Conservation (phyloP, 2,888 invertebrate genomes). For the Temnothorax unifasciatus region DNA sequence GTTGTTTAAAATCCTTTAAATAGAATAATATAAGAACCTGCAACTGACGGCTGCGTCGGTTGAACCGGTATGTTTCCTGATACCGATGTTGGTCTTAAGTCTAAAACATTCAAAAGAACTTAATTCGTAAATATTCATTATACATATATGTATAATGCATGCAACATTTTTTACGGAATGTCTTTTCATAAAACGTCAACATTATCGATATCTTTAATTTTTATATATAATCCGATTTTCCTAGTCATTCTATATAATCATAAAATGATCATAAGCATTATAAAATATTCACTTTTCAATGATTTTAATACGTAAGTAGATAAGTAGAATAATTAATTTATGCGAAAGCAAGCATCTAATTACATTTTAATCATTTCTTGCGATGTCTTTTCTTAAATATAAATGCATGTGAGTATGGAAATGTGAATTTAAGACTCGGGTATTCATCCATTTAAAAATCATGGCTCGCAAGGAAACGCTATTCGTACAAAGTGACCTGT, state of each 20-base stretch:
- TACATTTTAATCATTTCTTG: no score
- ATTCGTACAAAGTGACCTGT: not conserved
- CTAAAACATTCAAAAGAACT: not conserved
- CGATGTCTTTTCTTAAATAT: no score
- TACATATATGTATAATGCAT: not conserved
- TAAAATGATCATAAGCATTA: no score
- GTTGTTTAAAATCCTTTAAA: not conserved
- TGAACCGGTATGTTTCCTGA: not conserved
- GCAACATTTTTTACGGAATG: no score
- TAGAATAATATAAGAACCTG: not conserved
- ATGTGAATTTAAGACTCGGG: not conserved
- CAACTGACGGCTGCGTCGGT: not conserved
- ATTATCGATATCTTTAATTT: no score
- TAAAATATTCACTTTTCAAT: no score
- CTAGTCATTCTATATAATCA: no score
- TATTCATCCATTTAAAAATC: not conserved
- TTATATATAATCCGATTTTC: no score
- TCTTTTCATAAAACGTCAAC: no score
- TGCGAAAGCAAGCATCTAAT: no score
- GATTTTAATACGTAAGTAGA: no score
- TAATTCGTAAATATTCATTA: not conserved
- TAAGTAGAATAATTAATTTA: no score
- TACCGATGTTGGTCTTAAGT: not conserved
- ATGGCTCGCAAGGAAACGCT: not conserved
- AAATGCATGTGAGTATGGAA: not conserved